Evolutionary conservation across 2,888 invertebrate genomes (phyloP), one percentile per base, ranked within the genome.

Genomic region (Morpho deidamia): DNA sequence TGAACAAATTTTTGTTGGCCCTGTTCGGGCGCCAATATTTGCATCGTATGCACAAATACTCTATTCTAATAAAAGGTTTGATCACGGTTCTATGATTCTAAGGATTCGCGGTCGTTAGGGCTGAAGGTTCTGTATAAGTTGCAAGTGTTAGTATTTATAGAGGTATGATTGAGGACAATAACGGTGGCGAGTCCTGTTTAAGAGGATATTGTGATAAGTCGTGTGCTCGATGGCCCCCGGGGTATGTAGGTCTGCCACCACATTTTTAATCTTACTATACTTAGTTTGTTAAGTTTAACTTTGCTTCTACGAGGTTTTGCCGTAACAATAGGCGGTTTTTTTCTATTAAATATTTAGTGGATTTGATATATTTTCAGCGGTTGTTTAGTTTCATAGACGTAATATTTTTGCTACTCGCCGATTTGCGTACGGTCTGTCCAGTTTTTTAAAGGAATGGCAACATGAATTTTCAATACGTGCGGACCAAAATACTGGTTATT

Each of bases 341-440:
- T 81, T 79, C 70, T 84, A 83, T 78, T 78, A 78, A 81, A 78
- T 86, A 82, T 85, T 80, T 86, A 83, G 79, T 79, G 80, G 79
- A 83, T 83, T 84, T 79, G 71, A 84, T 82, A 76, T 81, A 81
- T 83, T 84, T 83, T 79, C 79, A 85, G 77, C 81, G 80, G 80
- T 82, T 74, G 76, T 83, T 78, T 80, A 82, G 81, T 78, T 78
- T 82, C 79, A 77, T 62, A 59, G 54, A 59, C 63, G 79, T 63
- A 83, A 87, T 88, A 87, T 88, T 86, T 88, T 88, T 87, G 85
- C 85, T 86, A 86, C 75, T 75, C 76, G 80, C 78, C 76, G 71
- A 68, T 75, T 74, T 70, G 74, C 76, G 72, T 75, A 74, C 72
- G 76, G 74, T 75, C 80, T 82, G 84, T 84, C 86, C 85, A 85